Evolutionary conservation across 1,140 invertebrate genomes (phyloP).

Genomic region (Samia ricini): DNA sequence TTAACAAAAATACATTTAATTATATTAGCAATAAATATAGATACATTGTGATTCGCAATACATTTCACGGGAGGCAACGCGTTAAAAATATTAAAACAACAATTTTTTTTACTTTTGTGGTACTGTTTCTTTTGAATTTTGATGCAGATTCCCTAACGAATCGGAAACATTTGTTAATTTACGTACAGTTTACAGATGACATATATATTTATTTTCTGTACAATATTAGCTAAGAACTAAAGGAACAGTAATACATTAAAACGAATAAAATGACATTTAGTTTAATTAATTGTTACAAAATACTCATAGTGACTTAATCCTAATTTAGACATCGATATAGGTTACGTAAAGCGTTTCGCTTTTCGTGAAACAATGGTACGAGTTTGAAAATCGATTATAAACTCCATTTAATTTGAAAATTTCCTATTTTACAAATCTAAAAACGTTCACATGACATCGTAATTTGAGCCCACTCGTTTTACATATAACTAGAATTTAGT

Average conservation of each 20-base stretch:
- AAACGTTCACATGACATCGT: neutral
- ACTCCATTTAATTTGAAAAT: no score
- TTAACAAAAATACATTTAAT: no score
- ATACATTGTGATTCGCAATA: no score
- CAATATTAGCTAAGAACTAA: conserved; percentile 19
- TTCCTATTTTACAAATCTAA: no score
- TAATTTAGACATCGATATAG: conserved; percentile 43
- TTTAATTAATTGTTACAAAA: conserved; percentile 30
- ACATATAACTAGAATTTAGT: no score
- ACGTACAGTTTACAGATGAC: conserved; percentile 3
- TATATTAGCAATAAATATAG: no score
- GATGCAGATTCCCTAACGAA: no score
- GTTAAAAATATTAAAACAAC: no score
- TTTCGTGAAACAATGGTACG: neutral
- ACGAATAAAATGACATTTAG: conserved; percentile 26
- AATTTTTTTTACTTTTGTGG: no score
- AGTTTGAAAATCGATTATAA: no score
- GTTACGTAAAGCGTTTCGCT: conserved; percentile 4
- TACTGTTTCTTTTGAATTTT: no score
- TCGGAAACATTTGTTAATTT: neutral
- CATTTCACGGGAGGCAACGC: no score
- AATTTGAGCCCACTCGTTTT: neutral
- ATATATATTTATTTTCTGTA: conserved; percentile 15
- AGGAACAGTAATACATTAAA: conserved; percentile 22
- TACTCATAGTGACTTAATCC: conserved; percentile 31